Base-by-base conservation (phyloP, 2,888 invertebrate genomes). In the Lycocerus yunnanus region DNA sequence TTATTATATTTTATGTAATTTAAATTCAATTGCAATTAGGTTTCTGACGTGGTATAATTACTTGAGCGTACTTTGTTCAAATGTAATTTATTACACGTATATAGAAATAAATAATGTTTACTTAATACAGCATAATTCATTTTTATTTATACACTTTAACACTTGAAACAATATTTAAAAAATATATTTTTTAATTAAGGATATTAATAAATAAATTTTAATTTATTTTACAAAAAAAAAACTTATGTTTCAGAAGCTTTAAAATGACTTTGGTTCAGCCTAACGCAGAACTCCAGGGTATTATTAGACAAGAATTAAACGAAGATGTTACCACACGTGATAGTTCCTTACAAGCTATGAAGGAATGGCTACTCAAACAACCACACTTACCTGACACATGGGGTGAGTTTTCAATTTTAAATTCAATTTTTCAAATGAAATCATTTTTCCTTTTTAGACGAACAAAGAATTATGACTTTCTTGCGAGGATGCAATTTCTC, bases 401-500 rank as follows among this genome's bases (percentile, higher is more conserved):
- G 88, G 91, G 91, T 91, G 84, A 86, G 85, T 15, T 15, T 18
- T 18, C 11, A 10, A 15, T 2, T 9, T 1, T 11, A 14, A 6
- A n/a, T n/a, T n/a, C n/a, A n/a, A n/a, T n/a, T 21, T 63, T 18
- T 73, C 18, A 5, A 15, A 24, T 1, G 1, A 60, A 60, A 15
- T 15, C 15, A 9, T 60, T 60, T 69, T 43, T 58, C n/a, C 18
- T 0, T 43, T 43, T 43, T 4, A 24, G 94, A 95, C 87, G 95
- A 95, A 86, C 89, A 90, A 81, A 91, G 94, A 73, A 88, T 95
- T 78, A 91, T 94, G 90, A 94, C 94, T 71, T 95, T 95, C 88
- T 90, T 96, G 77, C 91, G 95, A 13, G 95, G 95, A 20, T 94
- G 94, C 88, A 95, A 95, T 88, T 95, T 95, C 88, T 95, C 95